A percentile compares a stretch with the other conserved stretches of the same genome.
These are phyloP conservation scores for Paguma larvata DNA, from an alignment of 2,797 vertebrate genomes.

Conservation along the genomic window DNA sequence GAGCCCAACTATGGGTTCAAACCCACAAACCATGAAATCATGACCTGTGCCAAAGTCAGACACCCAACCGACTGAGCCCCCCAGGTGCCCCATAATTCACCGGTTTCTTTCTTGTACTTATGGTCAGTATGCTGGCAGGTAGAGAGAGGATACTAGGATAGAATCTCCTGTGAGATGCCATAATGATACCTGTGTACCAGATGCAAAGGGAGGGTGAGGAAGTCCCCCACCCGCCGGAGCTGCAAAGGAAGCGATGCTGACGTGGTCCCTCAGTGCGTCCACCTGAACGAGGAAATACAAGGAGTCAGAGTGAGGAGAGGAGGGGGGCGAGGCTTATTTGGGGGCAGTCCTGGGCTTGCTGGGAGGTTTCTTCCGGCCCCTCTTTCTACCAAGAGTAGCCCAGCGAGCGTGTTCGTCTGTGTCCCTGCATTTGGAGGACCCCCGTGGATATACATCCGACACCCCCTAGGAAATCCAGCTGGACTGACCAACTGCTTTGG, in stretches of 20 bases:
- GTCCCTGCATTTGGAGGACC: background rate
- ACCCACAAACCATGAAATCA: too few species aligned
- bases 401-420: background rate
- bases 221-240: accelerated
- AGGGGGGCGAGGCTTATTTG: background rate
- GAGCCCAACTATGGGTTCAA: too few species aligned
- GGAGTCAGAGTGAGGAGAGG: background rate
- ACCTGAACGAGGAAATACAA: background rate
- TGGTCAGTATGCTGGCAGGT: background rate
- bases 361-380: background rate
- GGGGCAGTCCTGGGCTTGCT: background rate
- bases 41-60: too few species aligned
- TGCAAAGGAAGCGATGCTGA: background rate
- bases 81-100: too few species aligned
- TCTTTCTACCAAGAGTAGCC: background rate
- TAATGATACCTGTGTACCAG: background rate
- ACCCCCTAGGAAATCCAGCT: background rate
- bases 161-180: background rate
- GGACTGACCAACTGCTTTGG: background rate
- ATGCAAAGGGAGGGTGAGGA: background rate
- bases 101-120: background rate
- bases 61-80: too few species aligned
- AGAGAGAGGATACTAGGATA: background rate
- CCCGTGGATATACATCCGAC: background rate
- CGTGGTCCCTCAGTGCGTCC: background rate